phyloP scores from a whole-genome alignment of 2,113 vertebrate species.

The Oostethus manadensis region DNA sequence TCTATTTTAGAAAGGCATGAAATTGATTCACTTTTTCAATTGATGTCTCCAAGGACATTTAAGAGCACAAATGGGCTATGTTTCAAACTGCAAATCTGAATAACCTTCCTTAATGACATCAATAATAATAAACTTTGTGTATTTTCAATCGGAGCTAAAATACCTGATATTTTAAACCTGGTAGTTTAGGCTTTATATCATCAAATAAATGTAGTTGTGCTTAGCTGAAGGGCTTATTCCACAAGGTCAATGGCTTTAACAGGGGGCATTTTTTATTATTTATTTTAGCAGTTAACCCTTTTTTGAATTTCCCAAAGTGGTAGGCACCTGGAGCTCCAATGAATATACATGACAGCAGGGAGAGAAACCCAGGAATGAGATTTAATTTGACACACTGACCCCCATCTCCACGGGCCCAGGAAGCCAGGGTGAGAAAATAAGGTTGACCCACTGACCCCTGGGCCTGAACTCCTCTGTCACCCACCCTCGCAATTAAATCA shows the following conservation, averaged over 20 bases:
- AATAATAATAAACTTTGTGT: not conserved
- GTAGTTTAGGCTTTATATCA: conserved; percentile 35
- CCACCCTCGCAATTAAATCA: conserved; percentile 79
- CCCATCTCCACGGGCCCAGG: conserved; percentile 66
- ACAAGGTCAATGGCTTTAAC: conserved; percentile 76
- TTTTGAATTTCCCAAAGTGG: conserved; percentile 76
- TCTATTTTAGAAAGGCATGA: conserved; percentile 49
- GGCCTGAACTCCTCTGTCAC: conserved; percentile 70
- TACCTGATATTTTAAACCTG: not conserved
- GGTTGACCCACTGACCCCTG: conserved; percentile 72
- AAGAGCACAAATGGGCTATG: conserved; percentile 30
- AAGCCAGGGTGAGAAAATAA: conserved; percentile 76
- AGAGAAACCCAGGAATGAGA: conserved; percentile 71
- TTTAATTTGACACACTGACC: conserved; percentile 80
- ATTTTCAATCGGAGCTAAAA: not conserved
- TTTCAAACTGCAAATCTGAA: conserved; percentile 29
- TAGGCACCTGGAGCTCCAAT: conserved; percentile 67
- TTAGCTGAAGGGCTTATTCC: conserved; percentile 58
- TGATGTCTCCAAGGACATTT: conserved; percentile 36
- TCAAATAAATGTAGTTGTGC: conserved; percentile 39
- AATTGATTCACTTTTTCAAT: conserved; percentile 41
- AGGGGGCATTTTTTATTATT: conserved; percentile 75
- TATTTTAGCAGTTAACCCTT: conserved; percentile 79
- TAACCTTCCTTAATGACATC: not conserved
- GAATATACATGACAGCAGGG: conserved; percentile 78